Evolutionary conservation across 2,113 vertebrate species (phyloP), one percentile per base, ranked within the genome.

Genomic region (Brachyhypopomus gauderio): DNA sequence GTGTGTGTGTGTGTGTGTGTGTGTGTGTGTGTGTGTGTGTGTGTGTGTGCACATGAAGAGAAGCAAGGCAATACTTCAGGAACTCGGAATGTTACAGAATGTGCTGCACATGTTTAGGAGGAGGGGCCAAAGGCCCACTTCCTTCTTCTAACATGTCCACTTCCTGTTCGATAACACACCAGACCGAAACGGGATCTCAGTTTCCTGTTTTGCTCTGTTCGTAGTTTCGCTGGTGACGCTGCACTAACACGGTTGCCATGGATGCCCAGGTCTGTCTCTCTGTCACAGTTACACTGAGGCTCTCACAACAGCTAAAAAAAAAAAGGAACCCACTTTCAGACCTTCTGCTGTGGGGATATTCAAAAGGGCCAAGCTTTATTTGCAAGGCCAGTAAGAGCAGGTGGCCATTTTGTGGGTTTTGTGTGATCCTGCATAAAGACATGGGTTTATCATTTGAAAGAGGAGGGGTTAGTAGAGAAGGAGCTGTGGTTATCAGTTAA

Each of bases 131-230:
- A 41, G 8, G 86, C 59, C 81, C 80, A 86, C 89, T 91, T 92
- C 91, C 90, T 88, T 86, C 91, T 89, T 89, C 81, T 83, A 69
- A 90, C 88, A 87, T 69, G 36, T 83, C 79, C 75, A 81, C 88
- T 90, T 92, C 90, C 91, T 92, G 88, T 27, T 81, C 2, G 20
- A 85, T 82, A 73, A 72, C 79, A 69, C 22, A 34, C 62, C 38
- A 56, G 8, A 48, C 41, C 0, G 81, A 9, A 79, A 77, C 34
- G 80, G 5, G 36, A 59, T 73, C 59, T 60, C 52, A 72, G 34
- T 71, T 79, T 71, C 66, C 67, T 60, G 34, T 71, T 71, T 60
- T 22, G 41, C 27, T 48, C 30, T 30, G 38, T 48, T 7, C 45
- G 9, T 11, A 48, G 45, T 48, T 48, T 48, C 45, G 45, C 12